Conservation (phyloP, 2,888 invertebrate species). For the Synanthedon myopaeformis region DNA sequence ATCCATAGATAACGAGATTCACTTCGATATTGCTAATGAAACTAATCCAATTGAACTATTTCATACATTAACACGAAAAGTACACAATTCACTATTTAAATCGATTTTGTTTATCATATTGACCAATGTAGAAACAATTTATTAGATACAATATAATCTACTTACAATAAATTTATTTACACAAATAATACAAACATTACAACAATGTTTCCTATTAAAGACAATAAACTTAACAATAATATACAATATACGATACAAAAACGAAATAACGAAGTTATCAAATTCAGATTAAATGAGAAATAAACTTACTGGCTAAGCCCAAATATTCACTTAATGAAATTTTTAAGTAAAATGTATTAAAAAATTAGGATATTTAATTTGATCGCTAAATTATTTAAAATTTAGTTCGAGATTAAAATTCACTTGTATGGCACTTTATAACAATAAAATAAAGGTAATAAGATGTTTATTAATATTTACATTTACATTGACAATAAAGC, state of each 20-base stretch:
- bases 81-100: constrained; percentile 41
- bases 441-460: constrained; percentile 12
- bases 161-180: constrained; percentile 51
- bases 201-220: constrained; percentile 42
- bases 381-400: constrained; percentile 16
- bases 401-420: constrained; percentile 5
- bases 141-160: constrained; percentile 40
- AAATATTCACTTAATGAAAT: background rate
- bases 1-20: constrained; percentile 19
- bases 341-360: constrained; percentile 2
- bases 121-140: constrained; percentile 21
- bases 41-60: constrained; percentile 51
- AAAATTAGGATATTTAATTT: constrained; percentile 18
- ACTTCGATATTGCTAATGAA: constrained; percentile 30
- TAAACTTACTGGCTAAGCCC: background rate
- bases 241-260: constrained; percentile 47
- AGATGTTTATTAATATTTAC: constrained; percentile 24
- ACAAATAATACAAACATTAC: constrained; percentile 63
- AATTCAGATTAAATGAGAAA: background rate
- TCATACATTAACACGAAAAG: constrained; percentile 30
- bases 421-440: constrained; percentile 6
- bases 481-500: constrained; percentile 7
- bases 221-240: constrained; percentile 58
- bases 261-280: constrained; percentile 45
- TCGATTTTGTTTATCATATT: constrained; percentile 20